Conservation (phyloP, 2,797 vertebrate genomes). For the Pipistrellus pygmaeus region DNA sequence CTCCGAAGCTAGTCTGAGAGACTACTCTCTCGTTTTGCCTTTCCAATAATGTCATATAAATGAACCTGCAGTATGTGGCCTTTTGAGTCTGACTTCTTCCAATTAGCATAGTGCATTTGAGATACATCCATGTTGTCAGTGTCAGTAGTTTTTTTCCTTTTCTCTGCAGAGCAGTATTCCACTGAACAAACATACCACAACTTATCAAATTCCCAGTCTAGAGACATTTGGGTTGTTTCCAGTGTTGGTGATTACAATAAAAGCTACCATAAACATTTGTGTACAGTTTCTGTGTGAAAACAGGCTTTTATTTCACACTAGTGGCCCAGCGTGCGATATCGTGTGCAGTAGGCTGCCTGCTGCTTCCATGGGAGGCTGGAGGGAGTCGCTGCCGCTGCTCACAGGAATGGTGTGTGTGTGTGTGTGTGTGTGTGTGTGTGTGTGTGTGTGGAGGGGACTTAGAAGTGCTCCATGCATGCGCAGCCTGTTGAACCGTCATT, state of each 20-base stretch:
- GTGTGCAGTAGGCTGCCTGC: too few species aligned
- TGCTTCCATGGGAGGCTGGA: too few species aligned
- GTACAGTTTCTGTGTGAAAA: not conserved
- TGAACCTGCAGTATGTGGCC: not conserved
- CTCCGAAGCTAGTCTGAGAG: not conserved
- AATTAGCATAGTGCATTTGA: not conserved
- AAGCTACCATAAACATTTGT: not conserved
- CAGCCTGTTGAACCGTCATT: too few species aligned
- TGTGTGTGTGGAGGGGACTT: too few species aligned
- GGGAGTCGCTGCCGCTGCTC: too few species aligned
- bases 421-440: too few species aligned
- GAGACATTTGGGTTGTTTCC: not conserved
- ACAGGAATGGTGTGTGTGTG: too few species aligned
- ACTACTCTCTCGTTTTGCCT: not conserved
- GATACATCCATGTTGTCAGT: not conserved
- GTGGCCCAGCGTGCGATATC: too few species aligned
- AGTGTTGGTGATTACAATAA: not conserved
- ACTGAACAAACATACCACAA: not conserved
- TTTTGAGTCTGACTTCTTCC: not conserved
- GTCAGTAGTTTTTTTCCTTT: not conserved
- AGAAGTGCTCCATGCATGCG: too few species aligned
- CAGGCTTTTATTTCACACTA: not conserved
- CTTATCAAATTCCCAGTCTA: not conserved
- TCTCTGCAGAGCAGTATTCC: not conserved
- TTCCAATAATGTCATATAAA: constrained; percentile 1